A percentile compares a stretch with the other conserved stretches of the same genome.
Evolutionary conservation across 2,113 vertebrate species (phyloP).

Genomic region (Noctilio leporinus): DNA sequence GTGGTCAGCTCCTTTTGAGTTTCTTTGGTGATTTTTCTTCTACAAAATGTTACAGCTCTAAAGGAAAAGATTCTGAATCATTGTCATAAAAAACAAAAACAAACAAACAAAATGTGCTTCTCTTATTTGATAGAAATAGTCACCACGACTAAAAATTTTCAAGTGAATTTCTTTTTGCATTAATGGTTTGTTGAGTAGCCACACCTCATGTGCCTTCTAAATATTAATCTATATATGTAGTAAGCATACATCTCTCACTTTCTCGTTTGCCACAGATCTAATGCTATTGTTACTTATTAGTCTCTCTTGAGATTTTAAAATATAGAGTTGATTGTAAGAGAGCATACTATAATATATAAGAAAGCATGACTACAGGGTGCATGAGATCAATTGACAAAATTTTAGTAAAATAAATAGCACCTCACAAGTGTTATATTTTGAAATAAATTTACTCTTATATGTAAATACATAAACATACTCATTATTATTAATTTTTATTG

Average conservation of each 20-base stretch:
- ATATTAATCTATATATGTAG: neutral
- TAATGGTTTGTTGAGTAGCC: neutral
- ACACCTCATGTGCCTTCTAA: neutral
- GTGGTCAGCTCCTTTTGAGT: neutral
- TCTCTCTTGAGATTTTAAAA: neutral
- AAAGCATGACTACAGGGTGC: too few species aligned
- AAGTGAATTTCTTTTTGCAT: neutral
- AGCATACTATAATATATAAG: neutral
- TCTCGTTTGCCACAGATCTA: neutral
- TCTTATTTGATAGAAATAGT: neutral
- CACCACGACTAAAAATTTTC: neutral
- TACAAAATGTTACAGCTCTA: neutral
- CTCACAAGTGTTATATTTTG: too few species aligned
- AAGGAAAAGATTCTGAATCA: neutral
- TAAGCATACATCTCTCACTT: neutral
- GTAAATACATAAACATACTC: too few species aligned
- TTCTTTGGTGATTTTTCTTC: neutral
- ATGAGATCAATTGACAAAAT: too few species aligned
- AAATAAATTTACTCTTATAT: too few species aligned
- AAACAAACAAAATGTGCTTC: neutral
- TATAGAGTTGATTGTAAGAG: neutral
- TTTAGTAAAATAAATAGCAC: too few species aligned
- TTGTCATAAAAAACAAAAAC: too few species aligned
- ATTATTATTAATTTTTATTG: too few species aligned
- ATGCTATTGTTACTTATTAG: neutral